These are phyloP conservation scores for Dicranocentrus wangi DNA, from an alignment of 2,888 invertebrate species.

Conservation along the genomic window DNA sequence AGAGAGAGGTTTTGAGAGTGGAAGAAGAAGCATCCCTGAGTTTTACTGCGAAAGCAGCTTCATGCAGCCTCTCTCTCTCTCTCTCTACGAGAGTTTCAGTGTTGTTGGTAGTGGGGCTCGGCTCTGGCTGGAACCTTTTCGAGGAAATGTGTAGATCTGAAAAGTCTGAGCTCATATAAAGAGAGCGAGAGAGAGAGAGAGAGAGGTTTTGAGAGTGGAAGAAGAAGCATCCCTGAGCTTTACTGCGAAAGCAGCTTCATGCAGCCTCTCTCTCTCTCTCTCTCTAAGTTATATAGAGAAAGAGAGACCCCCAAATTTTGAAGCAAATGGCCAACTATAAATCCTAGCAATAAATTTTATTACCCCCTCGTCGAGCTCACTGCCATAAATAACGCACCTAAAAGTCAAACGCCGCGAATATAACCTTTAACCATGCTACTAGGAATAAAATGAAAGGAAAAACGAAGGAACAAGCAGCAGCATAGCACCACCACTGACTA, in stretches of 20 bases:
- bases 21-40: neutral
- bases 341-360: conserved; percentile 73
- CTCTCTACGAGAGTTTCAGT: too few species aligned
- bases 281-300: conserved; percentile 32
- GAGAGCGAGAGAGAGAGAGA: conserved; percentile 46
- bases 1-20: conserved; percentile 9
- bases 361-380: conserved; percentile 73
- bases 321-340: conserved; percentile 73
- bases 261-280: neutral
- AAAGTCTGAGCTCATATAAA: too few species aligned
- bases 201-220: conserved; percentile 11
- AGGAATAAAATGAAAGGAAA: conserved; percentile 54
- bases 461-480: neutral
- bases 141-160: too few species aligned
- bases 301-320: conserved; percentile 70
- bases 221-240: conserved; percentile 19
- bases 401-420: conserved; percentile 73
- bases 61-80: neutral
- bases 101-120: too few species aligned
- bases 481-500: too few species aligned
- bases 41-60: conserved; percentile 17
- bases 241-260: conserved; percentile 3
- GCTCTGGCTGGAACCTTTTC: too few species aligned
- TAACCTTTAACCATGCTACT: conserved; percentile 71
- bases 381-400: conserved; percentile 73